Evolutionary conservation across 2,888 invertebrate genomes (phyloP), one percentile per base, ranked within the genome.

Genomic region (Andrena haemorrhoa): DNA sequence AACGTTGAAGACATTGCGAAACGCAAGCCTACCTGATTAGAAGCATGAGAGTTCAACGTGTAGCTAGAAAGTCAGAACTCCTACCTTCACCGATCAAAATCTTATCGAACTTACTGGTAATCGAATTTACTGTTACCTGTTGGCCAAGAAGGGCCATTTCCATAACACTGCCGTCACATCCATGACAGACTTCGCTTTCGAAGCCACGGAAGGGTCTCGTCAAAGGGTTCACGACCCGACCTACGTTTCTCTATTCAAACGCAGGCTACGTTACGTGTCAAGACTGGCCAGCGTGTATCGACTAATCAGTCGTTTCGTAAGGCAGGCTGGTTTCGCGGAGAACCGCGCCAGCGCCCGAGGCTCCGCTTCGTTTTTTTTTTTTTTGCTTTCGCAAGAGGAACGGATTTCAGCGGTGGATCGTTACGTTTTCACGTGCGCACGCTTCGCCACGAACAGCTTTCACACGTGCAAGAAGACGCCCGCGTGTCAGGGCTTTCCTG

Each of bases 291-390:
- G 60, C 65, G 65, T 60, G 51, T 79, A 71, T 60, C 70, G 70
- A 79, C 79, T 70, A 64, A 70, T 80, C 71, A 70, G 49, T 20
- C 64, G 49, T 79, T 79, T 79, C 71, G 65, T 71, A 71, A 80
- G 58, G n/a, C 65, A 58, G 16, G 58, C 61, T 49, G 29, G 61
- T 20, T 65, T 71, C 64, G 49, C 72, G 33, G 31, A 16, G 65
- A 60, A 56, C 31, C 56, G 56, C 58, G 56, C 58, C 20, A 26
- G 23, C 56, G 26, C 26, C 56, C 23, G 56, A 56, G 56, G 56
- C 23, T 26, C 56, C 3, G 56, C 56, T 26, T 56, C 23, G 56
- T 4, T 10, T 56, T 23, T 10, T 26, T 26, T 8, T 12, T 10
- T 56, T 10, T 23, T 56, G 56, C 56, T 56, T 26, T 56, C 26